Percentiles rank a stretch among this genome's conserved stretches.
Evolutionary conservation across 2,888 invertebrate species (phyloP).

Genomic region (Mimumesa dahlbomi): DNA sequence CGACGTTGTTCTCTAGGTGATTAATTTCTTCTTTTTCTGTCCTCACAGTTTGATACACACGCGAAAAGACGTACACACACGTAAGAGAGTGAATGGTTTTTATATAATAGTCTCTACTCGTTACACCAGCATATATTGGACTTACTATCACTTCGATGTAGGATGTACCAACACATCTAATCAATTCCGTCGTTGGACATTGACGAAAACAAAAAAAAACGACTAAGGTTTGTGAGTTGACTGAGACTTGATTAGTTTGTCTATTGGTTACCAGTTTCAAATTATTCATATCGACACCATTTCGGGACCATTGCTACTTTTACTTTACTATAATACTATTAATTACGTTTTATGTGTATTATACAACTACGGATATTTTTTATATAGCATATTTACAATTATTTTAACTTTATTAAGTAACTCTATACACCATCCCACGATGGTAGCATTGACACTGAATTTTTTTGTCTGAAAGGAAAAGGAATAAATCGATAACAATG

Average conservation of each 20-base stretch:
- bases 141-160: constrained; percentile 52
- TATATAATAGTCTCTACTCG: constrained; percentile 52
- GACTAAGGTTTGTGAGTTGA: constrained; percentile 32
- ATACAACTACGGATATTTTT: constrained; percentile 37
- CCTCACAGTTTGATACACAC: constrained; percentile 61
- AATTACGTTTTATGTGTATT: constrained; percentile 22
- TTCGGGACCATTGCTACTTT: constrained; percentile 63
- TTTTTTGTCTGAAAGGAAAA: constrained; percentile 16
- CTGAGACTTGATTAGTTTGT: constrained; percentile 34
- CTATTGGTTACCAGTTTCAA: constrained; percentile 51
- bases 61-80: constrained; percentile 55
- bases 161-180: constrained; percentile 42
- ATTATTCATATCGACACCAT: constrained; percentile 54
- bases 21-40: constrained; percentile 59
- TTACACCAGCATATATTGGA: constrained; percentile 56
- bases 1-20: constrained; percentile 84
- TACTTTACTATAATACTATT: constrained; percentile 31
- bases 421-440: constrained; percentile 29
- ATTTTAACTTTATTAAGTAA: constrained; percentile 33
- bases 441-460: constrained; percentile 29
- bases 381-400: constrained; percentile 40
- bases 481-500: constrained; percentile 22
- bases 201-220: constrained; percentile 26
- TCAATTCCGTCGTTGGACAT: constrained; percentile 28
- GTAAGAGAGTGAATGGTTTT: constrained; percentile 55